Conservation (phyloP, 2,113 vertebrate species). For the Erythrocebus patas region DNA sequence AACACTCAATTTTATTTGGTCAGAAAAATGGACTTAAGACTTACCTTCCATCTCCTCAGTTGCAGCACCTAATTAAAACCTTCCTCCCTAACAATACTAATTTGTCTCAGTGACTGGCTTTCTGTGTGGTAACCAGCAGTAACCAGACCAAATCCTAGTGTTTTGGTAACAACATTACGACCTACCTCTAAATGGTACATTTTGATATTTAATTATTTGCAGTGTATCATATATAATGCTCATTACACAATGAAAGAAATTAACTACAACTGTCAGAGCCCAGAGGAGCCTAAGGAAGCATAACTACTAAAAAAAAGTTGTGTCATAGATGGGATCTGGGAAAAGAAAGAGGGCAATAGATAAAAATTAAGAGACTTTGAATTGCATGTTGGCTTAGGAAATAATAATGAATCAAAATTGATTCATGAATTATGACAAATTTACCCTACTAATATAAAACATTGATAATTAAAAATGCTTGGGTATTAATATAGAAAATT, state of each 20-base stretch:
- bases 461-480: background rate
- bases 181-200: background rate
- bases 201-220: background rate
- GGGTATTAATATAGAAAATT: background rate
- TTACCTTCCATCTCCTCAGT: too few relatives aligned
- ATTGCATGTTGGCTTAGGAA: background rate
- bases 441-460: background rate
- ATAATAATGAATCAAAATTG: background rate
- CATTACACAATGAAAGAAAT: background rate
- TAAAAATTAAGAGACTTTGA: background rate
- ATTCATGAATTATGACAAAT: background rate
- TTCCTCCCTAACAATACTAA: too few relatives aligned
- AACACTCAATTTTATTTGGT: too few relatives aligned
- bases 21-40: too few relatives aligned
- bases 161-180: too few relatives aligned
- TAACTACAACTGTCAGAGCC: background rate
- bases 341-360: background rate
- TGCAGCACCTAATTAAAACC: too few relatives aligned
- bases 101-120: too few relatives aligned
- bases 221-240: background rate
- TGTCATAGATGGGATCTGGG: background rate
- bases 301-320: background rate
- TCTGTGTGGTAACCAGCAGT: too few relatives aligned
- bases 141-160: too few relatives aligned
- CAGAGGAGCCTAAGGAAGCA: background rate